Evolutionary conservation across 2,888 invertebrate genomes (phyloP), one percentile per base, ranked within the genome.

Genomic region (Aspidiotus rigidus): DNA sequence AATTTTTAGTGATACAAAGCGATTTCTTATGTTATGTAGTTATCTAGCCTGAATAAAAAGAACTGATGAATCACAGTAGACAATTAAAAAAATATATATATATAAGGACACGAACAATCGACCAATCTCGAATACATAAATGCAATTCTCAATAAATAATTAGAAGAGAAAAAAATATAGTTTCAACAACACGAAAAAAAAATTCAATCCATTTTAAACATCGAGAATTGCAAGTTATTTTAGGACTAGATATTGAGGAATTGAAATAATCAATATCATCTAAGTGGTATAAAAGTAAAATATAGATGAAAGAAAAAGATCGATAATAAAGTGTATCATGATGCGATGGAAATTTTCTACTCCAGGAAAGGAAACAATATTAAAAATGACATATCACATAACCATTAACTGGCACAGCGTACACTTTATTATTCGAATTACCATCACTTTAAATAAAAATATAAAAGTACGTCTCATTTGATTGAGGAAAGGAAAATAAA

Each of bases 211-310:
- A 64, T 41, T 16, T 5, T 64, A 55, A 41, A 64, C 41, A 64
- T 53, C 44, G 67, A 67, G 67, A 67, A 67, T 67, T 67, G 67
- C 67, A 59, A 57, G 53, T 59, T 60, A 41, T 59, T n/a, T n/a
- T 39, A 39, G 39, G 67, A 67, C 67, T 67, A 67, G 67, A 67
- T 67, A 67, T 67, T 67, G 67, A 67, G 67, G 67, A 67, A 67
- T 67, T 67, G 67, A 59, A 67, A 60, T 53, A 67, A 67, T 67
- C 67, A 67, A 67, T 67, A 67, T 67, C 67, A 49, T 67, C 57
- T 28, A 67, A 60, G 44, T 67, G 67, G 67, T 67, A 67, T 60
- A 67, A 67, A 67, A 67, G 40, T 57, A 42, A 66, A 55, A 67
- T 44, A 17, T 67, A 67, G 17, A 60, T 49, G 41, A 49, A 59